Evolutionary conservation across 2,797 vertebrate genomes (phyloP), one percentile per base, ranked within the genome.

Genomic region (Gadopsis bispinosus): DNA sequence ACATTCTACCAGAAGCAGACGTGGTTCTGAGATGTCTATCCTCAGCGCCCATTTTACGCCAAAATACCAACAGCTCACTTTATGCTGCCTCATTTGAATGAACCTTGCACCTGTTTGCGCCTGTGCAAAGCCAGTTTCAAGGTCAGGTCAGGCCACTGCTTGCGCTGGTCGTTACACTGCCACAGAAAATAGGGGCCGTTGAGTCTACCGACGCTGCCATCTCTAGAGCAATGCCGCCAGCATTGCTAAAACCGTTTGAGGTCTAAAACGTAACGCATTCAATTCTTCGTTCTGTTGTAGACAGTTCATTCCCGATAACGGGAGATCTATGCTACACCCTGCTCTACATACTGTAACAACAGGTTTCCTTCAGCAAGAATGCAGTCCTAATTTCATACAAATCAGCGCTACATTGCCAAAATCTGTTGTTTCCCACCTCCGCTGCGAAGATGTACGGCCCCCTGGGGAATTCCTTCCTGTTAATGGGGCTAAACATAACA

Each of bases 401-500:
- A 81, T 77, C 54, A 64, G 33, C 14, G 56, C 61, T 55, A 16
- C 67, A 43, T 66, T 39, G 56, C 58, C 66, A 22, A 69, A 53
- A 56, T 64, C 55, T 74, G 75, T 79, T 76, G 26, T 75, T 76
- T 81, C 75, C 58, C 33, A 33, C 72, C 68, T 81, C 69, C 54
- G 43, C 22, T 76, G 59, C 61, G 47, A 83, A 59, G 53, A 71
- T 50, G 43, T 7, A n/a, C 5, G 1, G 13, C 59, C 68, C 75
- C 73, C 50, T 73, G 54, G 74, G 48, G 86, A 31, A 45, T 66
- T 69, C 8, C 69, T 61, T 64, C 37, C 56, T 61, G 35, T 48
- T 88, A 86, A 74, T 80, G 48, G 50, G 60, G 53, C 83, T 81
- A 73, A 80, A 78, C 51, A 83, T 73, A 85, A 64, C 77, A 67